These are phyloP conservation scores for Urocyon cinereoargenteus DNA, from an alignment of 2,797 vertebrate species.

Conservation along the genomic window DNA sequence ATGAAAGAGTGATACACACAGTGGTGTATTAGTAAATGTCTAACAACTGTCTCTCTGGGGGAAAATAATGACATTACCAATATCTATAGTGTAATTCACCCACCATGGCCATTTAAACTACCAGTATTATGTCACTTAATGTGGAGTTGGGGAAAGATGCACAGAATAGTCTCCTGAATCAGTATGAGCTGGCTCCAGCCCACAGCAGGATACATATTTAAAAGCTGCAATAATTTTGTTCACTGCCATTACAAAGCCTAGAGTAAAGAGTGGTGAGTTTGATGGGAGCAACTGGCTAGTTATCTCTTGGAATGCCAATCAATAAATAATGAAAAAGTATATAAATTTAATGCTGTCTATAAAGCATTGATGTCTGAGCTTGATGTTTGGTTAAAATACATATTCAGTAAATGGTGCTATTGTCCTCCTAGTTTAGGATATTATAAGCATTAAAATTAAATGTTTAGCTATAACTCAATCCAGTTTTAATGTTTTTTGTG, in stretches of 20 bases:
- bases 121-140: not conserved
- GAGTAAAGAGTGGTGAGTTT: not conserved
- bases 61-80: not conserved
- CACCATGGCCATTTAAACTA: not conserved
- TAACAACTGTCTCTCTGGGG: not conserved
- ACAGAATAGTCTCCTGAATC: not conserved
- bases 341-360: not conserved
- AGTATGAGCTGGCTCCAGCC: not conserved
- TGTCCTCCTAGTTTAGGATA: constrained; percentile 54
- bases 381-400: constrained; percentile 20
- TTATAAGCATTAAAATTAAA: constrained; percentile 59
- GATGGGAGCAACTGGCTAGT: not conserved
- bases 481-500: constrained; percentile 32
- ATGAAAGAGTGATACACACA: not conserved
- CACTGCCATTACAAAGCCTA: not conserved
- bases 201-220: not conserved
- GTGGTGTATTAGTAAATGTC: not conserved
- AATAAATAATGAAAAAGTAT: constrained; percentile 3
- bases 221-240: not conserved
- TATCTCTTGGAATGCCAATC: not conserved
- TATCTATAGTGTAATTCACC: constrained; percentile 9
- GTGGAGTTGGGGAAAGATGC: not conserved
- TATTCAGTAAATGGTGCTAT: constrained; percentile 34
- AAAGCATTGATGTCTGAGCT: not conserved
- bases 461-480: constrained; percentile 57